Evolutionary conservation across 2,797 vertebrate species (phyloP), one percentile per base, ranked within the genome.

Genomic region (Gallinago nigripennis): DNA sequence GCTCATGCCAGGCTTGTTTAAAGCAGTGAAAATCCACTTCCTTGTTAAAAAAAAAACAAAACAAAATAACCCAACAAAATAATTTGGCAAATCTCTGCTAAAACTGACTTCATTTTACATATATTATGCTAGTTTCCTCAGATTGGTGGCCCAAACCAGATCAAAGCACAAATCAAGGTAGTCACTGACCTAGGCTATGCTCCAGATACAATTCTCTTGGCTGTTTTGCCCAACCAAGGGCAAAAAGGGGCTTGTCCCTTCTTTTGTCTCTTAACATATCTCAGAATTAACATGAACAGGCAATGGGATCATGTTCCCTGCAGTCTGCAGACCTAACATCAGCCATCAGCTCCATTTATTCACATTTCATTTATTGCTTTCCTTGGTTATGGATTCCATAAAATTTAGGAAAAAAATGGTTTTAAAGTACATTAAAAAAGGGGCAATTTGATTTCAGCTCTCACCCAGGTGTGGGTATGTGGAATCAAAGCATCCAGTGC

Each of bases 201-300:
- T 63, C 51, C 58, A 73, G 54, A 27, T 31, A n/a, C 16, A 41
- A 28, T 46, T 86, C 25, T 76, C 66, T 43, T 23, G 30, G 4
- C 4, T 27, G 4, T 70, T 87, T 73, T 77, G 16, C 45, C 53
- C 2, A 0, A 0, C 23, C 2, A 0, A 25, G 16, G 11, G 37
- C 37, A 39, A 39, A 39, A 39, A 39, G 12, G 12, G 39, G 18
- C 19, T 75, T 53, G 6, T 30, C 16, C 25, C 27, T 83, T 58
- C 41, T 35, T 82, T 24, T 46, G 20, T 2, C n/a, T 71, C 37
- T 50, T 37, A 61, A 30, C 6, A 9, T 8, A 61, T 54, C 39
- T 58, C 54, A 58, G 30, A 81, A 13, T 41, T 83, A 88, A 39
- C 16, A 65, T 16, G 14, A 80, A 10, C 3, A 50, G 33, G 11